phyloP scores from a whole-genome alignment of 2,888 invertebrate species.

The Hemaris fuciformis region DNA sequence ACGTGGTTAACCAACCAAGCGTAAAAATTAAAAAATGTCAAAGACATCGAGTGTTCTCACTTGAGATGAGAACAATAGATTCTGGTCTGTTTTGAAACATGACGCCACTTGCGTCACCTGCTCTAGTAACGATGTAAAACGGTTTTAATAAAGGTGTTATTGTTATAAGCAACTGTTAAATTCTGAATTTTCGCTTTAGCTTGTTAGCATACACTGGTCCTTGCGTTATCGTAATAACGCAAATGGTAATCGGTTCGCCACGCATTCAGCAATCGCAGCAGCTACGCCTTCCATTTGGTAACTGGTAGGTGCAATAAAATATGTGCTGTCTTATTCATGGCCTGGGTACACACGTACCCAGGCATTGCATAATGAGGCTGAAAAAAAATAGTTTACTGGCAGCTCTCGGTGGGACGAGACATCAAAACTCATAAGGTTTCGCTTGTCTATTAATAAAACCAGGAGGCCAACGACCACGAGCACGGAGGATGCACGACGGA shows the following conservation, averaged over 20 bases:
- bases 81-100: constrained; percentile 50
- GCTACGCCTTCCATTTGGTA: constrained; percentile 13
- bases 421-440: constrained; percentile 46
- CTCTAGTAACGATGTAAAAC: constrained; percentile 39
- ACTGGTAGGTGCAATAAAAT: neutral
- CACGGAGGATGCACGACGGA: neutral
- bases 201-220: constrained; percentile 25
- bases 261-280: constrained; percentile 9
- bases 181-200: constrained; percentile 43
- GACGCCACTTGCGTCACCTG: constrained; percentile 45
- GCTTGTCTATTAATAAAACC: constrained; percentile 30
- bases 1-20: constrained; percentile 17
- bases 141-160: constrained; percentile 30
- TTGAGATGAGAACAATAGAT: constrained; percentile 47
- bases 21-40: constrained; percentile 34
- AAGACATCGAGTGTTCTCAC: constrained; percentile 40
- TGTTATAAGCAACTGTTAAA: constrained; percentile 33
- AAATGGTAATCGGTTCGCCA: constrained; percentile 26
- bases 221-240: no score
- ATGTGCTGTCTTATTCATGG: no score
- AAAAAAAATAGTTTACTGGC: constrained; percentile 3
- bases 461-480: constrained; percentile 8
- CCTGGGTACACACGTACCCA: no score
- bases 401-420: constrained; percentile 20
- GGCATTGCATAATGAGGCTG: constrained; percentile 17